Evolutionary conservation across 2,888 invertebrate genomes (phyloP).

Genomic region (Cremastinae sp.): DNA sequence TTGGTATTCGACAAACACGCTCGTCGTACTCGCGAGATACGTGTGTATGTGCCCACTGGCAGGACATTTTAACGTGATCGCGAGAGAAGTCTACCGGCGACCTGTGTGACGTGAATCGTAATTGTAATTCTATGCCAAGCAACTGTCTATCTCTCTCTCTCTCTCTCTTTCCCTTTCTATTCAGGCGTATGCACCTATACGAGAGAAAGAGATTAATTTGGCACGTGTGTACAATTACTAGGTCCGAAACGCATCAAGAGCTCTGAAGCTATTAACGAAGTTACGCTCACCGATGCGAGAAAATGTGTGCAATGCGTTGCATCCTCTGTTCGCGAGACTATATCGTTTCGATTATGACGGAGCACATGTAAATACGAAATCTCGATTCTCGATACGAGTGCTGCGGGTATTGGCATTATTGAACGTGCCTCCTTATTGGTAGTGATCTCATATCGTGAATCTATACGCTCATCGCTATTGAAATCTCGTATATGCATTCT

Average conservation of each 20-base stretch:
- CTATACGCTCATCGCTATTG: too few relatives aligned
- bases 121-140: constrained; percentile 1
- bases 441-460: too few relatives aligned
- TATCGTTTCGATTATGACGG: constrained; percentile 44
- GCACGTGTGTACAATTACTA: constrained; percentile 42
- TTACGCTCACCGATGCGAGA: constrained; percentile 30
- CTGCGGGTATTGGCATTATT: too few relatives aligned
- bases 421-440: too few relatives aligned
- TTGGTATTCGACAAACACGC: constrained; percentile 38
- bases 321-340: neutral
- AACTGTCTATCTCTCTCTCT: neutral
- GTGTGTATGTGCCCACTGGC: neutral
- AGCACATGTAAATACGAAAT: constrained; percentile 11
- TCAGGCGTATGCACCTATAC: too few relatives aligned
- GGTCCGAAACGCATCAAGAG: constrained; percentile 12
- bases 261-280: neutral
- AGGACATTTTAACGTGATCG: neutral
- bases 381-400: too few relatives aligned
- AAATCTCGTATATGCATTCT: too few relatives aligned
- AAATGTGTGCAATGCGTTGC: constrained; percentile 34
- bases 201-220: neutral
- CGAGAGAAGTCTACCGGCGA: neutral
- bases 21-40: neutral
- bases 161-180: too few relatives aligned
- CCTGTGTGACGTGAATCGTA: constrained; percentile 29